Base-by-base conservation (phyloP, 2,888 invertebrate genomes). In the Ganaspis brasiliensis region DNA sequence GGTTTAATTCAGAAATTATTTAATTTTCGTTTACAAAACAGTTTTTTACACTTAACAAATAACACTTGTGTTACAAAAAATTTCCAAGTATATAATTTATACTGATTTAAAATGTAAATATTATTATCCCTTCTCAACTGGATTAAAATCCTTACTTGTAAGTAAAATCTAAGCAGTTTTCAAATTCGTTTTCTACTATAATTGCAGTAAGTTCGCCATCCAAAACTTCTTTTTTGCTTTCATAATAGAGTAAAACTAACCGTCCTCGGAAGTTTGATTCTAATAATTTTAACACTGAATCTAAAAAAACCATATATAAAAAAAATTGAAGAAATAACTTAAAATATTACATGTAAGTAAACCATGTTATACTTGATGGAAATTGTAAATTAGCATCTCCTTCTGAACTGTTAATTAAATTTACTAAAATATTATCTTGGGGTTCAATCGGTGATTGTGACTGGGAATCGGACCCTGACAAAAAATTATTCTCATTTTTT, bases 241-340 rank as follows among this genome's bases (percentile, higher is more conserved):
- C 12, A 40, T 40, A 40, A 10, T 8, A 40, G 2, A 5, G 2
- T 61, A 61, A 19, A 61, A 61, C 14, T 61, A 61, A 8, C 24
- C 12, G 26, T 2, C 61, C 61, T 61, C 26, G 6, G 6, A n/a
- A 61, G 14, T 26, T 61, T 5, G 61, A 61, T 1, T 61, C 24
- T 26, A 61, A 26, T 61, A 61, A 26, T 19, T 9, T 61, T 5
- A 24, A 26, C 35, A 61, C 21, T 61, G 61, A 61, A 61, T 61
- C 61, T 61, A 61, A 61, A 59, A 59, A 40, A 12, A 40, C 9
- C 40, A 40, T 12, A 40, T 40, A 40, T 40, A 12, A 35, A 35
- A 35, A 35, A 8, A 8, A 40, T 40, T 40, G 9, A 40, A 8
- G 2, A 40, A 40, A 40, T 40, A 9, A 40, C 2, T 8, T 40